Evolutionary conservation across 2,797 vertebrate genomes (phyloP), one percentile per base, ranked within the genome.

Genomic region (Smutsia temminckii): DNA sequence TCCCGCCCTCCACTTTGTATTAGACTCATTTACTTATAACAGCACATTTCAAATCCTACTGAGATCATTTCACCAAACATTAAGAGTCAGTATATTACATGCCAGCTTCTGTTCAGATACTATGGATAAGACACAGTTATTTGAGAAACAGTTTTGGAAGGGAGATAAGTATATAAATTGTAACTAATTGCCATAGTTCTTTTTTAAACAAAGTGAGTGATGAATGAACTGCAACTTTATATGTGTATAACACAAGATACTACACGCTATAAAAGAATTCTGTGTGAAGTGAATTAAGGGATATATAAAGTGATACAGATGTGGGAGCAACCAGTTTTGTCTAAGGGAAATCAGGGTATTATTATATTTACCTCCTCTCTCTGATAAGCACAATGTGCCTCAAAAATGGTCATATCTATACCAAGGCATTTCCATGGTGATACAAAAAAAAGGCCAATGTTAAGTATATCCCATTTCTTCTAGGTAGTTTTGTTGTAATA

Each of bases 11-110:
- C 94, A 69, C 21, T 79, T 96, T 94, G 78, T 53, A 46, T 74
- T 79, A 75, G 59, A 40, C 40, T 75, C 27, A 57, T 64, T 81
- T 88, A 25, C 46, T 87, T 87, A 13, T 77, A 77, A 84, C 40
- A 84, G 37, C 59, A 91, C 37, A 75, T 34, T 92, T 91, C 59
- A 95, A 87, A 92, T 79, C 46, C 37, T 83, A 63, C 25, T 72
- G 21, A 59, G 64, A 23, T 85, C 69, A 68, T 77, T 71, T 95
- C 71, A 69, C 25, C 46, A 85, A 78, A 64, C 64, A 92, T n/a
- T 74, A 23, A 53, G 32, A 63, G 40, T 46, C 29, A 69, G 29
- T 84, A 6, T 80, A n/a, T 32, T 63, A 40, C 57, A 29, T 77
- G 25, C 49, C 68, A 75, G 16, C 61, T 80, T 95, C 72, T 94